Conservation (phyloP, 2,888 invertebrate species). For the Schizotus pectinicornis region DNA sequence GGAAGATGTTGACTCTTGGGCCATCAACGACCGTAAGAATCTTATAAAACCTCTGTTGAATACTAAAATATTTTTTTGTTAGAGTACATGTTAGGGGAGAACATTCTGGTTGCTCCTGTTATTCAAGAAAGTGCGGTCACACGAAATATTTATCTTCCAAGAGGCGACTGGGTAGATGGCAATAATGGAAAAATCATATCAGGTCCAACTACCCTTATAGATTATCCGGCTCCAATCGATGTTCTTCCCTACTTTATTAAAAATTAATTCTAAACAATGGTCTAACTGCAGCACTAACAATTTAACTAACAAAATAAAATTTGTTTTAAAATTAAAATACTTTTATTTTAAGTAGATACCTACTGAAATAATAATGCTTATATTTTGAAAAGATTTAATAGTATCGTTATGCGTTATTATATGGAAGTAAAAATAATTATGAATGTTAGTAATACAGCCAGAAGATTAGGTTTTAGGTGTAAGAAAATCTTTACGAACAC, state of each 20-base stretch:
- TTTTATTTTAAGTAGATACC: too few relatives aligned
- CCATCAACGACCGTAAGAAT: conserved; percentile 64
- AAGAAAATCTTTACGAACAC: too few relatives aligned
- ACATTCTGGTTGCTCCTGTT: conserved; percentile 80
- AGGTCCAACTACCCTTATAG: conserved; percentile 68
- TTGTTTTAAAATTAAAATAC: too few relatives aligned
- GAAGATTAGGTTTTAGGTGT: too few relatives aligned
- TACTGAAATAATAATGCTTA: too few relatives aligned
- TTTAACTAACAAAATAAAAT: too few relatives aligned
- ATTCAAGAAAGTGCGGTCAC: conserved; percentile 65
- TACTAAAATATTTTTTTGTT: background rate
- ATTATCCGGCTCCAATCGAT: conserved; percentile 72
- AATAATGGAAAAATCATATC: conserved; percentile 58
- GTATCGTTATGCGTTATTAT: too few relatives aligned
- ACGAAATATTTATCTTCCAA: conserved; percentile 78
- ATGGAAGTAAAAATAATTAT: too few relatives aligned
- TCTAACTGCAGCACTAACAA: too few relatives aligned
- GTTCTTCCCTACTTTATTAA: conserved; percentile 71
- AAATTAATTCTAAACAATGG: background rate
- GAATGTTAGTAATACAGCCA: too few relatives aligned
- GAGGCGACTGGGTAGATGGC: conserved; percentile 75
- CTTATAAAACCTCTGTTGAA: background rate
- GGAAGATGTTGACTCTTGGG: conserved; percentile 65
- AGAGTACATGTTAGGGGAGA: conserved; percentile 83
- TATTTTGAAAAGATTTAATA: too few relatives aligned